Evolutionary conservation across 2,888 invertebrate genomes (phyloP).

Genomic region (Diarsia mendica): DNA sequence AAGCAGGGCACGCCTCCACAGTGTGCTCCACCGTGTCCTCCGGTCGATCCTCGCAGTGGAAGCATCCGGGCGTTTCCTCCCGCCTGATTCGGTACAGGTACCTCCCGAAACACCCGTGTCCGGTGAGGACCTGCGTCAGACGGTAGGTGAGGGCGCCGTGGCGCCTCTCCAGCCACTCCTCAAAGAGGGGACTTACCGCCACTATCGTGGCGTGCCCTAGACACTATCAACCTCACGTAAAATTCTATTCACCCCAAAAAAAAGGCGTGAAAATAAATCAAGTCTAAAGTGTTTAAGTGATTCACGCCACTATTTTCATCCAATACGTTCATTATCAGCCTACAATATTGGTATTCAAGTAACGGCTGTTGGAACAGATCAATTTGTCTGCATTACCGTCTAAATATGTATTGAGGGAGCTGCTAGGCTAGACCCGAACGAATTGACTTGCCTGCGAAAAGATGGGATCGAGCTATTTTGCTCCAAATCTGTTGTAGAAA

Average conservation of each 20-base stretch:
- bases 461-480: slow-evolving; percentile 13
- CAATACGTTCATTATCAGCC: slow-evolving; percentile 12
- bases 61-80: too few species aligned
- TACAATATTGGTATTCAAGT: slow-evolving; percentile 50
- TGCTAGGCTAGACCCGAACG: slow-evolving; percentile 26
- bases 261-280: slow-evolving; percentile 30
- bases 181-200: too few species aligned
- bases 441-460: slow-evolving; percentile 41
- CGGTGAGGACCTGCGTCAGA: too few species aligned
- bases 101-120: too few species aligned
- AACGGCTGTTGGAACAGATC: slow-evolving; percentile 49
- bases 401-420: slow-evolving; percentile 45
- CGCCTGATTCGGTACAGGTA: too few species aligned
- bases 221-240: neutral
- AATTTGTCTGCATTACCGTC: slow-evolving; percentile 54
- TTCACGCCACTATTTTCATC: slow-evolving; percentile 13
- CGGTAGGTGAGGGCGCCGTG: too few species aligned
- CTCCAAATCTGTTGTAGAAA: neutral
- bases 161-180: too few species aligned
- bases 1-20: too few species aligned
- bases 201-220: too few species aligned
- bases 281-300: slow-evolving; percentile 30
- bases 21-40: too few species aligned
- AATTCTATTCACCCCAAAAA: slow-evolving; percentile 10
- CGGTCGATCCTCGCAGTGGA: too few species aligned